phyloP scores from a whole-genome alignment of 1,140 invertebrate genomes.

The Ooceraea biroi region DNA sequence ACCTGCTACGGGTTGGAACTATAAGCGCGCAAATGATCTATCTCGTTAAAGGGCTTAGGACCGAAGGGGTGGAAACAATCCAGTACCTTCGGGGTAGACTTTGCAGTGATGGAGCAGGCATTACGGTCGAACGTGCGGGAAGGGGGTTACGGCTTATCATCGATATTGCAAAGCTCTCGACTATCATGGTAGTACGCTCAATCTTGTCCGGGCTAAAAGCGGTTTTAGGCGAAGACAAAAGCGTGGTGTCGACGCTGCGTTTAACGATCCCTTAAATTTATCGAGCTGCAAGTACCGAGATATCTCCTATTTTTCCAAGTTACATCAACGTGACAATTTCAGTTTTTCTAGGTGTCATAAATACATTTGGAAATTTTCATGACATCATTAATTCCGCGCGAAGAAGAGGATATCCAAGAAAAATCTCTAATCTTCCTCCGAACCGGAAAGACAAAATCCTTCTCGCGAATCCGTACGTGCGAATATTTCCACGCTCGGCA shows the following conservation, averaged over 20 bases:
- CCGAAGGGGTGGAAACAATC: slow-evolving; percentile 79
- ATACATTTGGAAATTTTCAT: neutral
- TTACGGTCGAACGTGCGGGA: slow-evolving; percentile 80
- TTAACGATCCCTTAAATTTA: slow-evolving; percentile 38
- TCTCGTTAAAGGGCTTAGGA: slow-evolving; percentile 84
- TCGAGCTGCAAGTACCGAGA: neutral
- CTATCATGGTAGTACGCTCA: slow-evolving; percentile 49
- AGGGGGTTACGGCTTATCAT: slow-evolving; percentile 80
- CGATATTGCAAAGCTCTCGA: slow-evolving; percentile 82
- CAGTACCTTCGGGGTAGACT: slow-evolving; percentile 77
- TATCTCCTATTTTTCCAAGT: neutral
- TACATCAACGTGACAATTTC: neutral
- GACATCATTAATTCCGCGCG: neutral
- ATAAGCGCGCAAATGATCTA: slow-evolving; percentile 82
- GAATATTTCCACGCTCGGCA: slow-evolving; percentile 64
- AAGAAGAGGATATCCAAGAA: neutral
- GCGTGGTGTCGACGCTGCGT: neutral
- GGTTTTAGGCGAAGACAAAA: slow-evolving; percentile 63
- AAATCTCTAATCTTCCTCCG: slow-evolving; percentile 13
- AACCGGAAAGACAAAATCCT: neutral
- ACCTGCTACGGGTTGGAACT: slow-evolving; percentile 67
- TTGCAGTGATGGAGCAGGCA: slow-evolving; percentile 77
- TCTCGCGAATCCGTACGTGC: slow-evolving; percentile 47
- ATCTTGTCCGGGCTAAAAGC: slow-evolving; percentile 56
- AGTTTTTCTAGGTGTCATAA: neutral